Evolutionary conservation across 2,888 invertebrate genomes (phyloP).

Genomic region (Stegophylla sp.): DNA sequence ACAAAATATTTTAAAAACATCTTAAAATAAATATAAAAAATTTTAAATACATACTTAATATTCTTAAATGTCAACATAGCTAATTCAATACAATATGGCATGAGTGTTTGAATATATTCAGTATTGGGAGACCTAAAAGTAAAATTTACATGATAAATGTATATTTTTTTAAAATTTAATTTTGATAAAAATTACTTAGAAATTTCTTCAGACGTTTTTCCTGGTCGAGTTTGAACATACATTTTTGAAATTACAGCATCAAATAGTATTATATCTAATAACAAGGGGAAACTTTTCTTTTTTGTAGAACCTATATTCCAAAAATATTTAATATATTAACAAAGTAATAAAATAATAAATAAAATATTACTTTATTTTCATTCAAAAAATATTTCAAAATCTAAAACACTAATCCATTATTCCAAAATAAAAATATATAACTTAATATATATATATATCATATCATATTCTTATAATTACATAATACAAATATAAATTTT

Average conservation of each 20-base stretch:
- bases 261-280: slow-evolving; percentile 51
- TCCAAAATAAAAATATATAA: not conserved
- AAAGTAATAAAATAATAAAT: too few species aligned
- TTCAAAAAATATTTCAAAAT: too few species aligned
- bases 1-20: too few species aligned
- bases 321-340: not conserved
- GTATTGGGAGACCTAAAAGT: not conserved
- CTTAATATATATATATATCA: too few species aligned
- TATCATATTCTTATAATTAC: too few species aligned
- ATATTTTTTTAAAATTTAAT: slow-evolving; percentile 4
- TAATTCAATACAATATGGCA: slow-evolving; percentile 50
- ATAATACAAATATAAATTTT: too few species aligned
- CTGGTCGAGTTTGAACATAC: slow-evolving; percentile 3
- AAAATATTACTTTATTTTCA: too few species aligned
- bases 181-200: slow-evolving; percentile 24
- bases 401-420: not conserved
- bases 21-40: not conserved
- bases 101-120: slow-evolving; percentile 27
- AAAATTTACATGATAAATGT: not conserved
- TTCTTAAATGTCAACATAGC: slow-evolving; percentile 27
- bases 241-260: slow-evolving; percentile 49
- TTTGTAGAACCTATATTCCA: slow-evolving; percentile 7
- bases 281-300: slow-evolving; percentile 11
- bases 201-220: slow-evolving; percentile 25
- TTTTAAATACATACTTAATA: slow-evolving; percentile 39